These are phyloP conservation scores for Wasmannia auropunctata DNA, from an alignment of 1,140 invertebrate genomes.

Conservation along the genomic window DNA sequence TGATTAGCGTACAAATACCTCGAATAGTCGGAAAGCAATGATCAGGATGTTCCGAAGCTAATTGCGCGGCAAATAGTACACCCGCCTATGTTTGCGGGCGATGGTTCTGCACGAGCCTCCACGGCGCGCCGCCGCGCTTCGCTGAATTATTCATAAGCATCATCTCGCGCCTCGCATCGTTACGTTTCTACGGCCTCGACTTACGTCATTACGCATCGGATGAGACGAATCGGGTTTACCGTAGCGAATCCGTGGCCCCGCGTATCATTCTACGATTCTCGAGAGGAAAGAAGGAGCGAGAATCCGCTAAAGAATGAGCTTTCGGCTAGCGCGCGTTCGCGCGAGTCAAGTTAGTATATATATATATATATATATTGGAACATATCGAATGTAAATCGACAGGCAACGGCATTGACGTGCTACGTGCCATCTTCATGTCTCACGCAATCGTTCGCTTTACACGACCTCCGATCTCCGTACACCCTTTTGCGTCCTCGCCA, in stretches of 20 bases:
- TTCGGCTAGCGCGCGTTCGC: background rate
- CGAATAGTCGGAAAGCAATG: slow-evolving; percentile 56
- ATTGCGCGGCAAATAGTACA: slow-evolving; percentile 58
- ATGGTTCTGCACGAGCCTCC: slow-evolving; percentile 43
- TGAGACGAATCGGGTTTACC: slow-evolving; percentile 13
- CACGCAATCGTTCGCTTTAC: slow-evolving; percentile 62
- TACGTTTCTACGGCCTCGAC: slow-evolving; percentile 8
- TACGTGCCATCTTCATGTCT: slow-evolving; percentile 68
- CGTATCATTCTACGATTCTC: background rate
- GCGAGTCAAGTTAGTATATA: slow-evolving; percentile 27
- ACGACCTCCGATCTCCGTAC: slow-evolving; percentile 33
- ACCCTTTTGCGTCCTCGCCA: background rate
- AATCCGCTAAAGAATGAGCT: background rate
- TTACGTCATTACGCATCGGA: slow-evolving; percentile 44
- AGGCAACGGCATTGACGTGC: slow-evolving; percentile 69
- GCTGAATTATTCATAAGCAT: slow-evolving; percentile 56
- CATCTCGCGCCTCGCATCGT: slow-evolving; percentile 47
- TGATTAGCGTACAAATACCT: slow-evolving; percentile 61
- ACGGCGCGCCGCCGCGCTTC: background rate
- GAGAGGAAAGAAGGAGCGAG: no score
- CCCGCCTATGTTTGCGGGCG: slow-evolving; percentile 27
- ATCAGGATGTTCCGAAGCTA: slow-evolving; percentile 59
- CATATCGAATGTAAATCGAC: slow-evolving; percentile 74
- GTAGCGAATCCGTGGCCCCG: slow-evolving; percentile 3
- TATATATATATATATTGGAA: no score